A percentile compares a stretch with the other conserved stretches of the same genome.
phyloP scores from a whole-genome alignment of 2,797 vertebrate species.

The Knipowitschia caucasica region DNA sequence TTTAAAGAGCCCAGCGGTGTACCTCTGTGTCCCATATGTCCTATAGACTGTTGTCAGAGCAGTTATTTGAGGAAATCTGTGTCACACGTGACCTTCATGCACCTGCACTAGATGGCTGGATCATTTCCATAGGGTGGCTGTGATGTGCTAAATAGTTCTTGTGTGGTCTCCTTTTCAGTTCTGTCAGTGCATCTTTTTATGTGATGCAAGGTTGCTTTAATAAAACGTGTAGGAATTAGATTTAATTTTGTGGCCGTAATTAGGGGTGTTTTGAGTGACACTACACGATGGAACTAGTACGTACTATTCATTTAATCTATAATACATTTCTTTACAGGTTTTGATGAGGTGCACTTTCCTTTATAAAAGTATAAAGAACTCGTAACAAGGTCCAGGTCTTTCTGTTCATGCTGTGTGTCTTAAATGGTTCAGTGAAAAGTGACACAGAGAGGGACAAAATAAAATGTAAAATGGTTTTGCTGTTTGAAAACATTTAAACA shows the following conservation, averaged over 20 bases:
- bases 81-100: constrained; percentile 5
- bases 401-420: not conserved
- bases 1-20: not conserved
- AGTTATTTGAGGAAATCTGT: constrained; percentile 7
- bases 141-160: not conserved
- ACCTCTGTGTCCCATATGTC: constrained; percentile 9
- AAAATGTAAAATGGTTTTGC: too few relatives aligned
- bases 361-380: not conserved
- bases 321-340: constrained; percentile 66
- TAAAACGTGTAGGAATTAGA: constrained; percentile 18
- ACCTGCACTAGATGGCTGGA: not conserved
- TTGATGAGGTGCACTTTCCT: constrained; percentile 34
- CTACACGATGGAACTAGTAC: constrained; percentile 38
- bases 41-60: not conserved
- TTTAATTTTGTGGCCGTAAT: constrained; percentile 11
- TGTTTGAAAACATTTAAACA: too few relatives aligned
- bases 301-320: too few relatives aligned
- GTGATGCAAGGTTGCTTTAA: constrained; percentile 21
- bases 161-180: constrained; percentile 10
- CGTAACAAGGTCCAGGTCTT: not conserved
- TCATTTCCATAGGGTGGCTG: not conserved
- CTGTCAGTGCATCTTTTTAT: constrained; percentile 14
- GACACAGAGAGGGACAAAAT: too few relatives aligned
- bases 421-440: not conserved
- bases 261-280: constrained; percentile 11